Conservation (phyloP, 2,113 vertebrate genomes). For the Esox niger region DNA sequence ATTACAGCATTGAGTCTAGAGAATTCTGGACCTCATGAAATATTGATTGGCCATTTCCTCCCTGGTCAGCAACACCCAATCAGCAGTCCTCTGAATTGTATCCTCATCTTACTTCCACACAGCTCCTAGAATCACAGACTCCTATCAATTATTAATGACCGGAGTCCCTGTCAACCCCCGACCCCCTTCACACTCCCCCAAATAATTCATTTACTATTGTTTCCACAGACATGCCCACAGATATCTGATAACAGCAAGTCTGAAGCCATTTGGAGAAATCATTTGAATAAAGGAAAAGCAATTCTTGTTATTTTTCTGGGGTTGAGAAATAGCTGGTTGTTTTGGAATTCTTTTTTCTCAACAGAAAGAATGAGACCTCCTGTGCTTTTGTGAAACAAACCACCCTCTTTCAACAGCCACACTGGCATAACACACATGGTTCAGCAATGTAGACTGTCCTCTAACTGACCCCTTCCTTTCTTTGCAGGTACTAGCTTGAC, state of each 20-base stretch:
- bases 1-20: conserved; percentile 36
- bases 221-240: conserved; percentile 44
- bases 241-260: conserved; percentile 50
- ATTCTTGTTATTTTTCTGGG: neutral
- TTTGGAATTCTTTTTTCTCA: too few relatives aligned
- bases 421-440: too few relatives aligned
- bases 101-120: conserved; percentile 54
- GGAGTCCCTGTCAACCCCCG: conserved; percentile 44
- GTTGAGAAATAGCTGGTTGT: neutral
- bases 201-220: conserved; percentile 49
- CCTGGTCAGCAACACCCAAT: conserved; percentile 51
- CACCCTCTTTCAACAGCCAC: too few relatives aligned
- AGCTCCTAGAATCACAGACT: conserved; percentile 42
- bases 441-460: too few relatives aligned
- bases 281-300: conserved; percentile 50
- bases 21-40: conserved; percentile 55
- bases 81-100: conserved; percentile 48
- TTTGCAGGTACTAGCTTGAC: conserved; percentile 78
- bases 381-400: too few relatives aligned
- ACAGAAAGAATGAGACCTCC: too few relatives aligned
- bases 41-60: conserved; percentile 63
- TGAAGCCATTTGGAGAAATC: conserved; percentile 62
- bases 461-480: neutral
- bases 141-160: conserved; percentile 68
- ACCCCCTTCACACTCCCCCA: conserved; percentile 26